These are phyloP conservation scores for Myzus persicae DNA, from an alignment of 1,140 invertebrate species.

Conservation along the genomic window DNA sequence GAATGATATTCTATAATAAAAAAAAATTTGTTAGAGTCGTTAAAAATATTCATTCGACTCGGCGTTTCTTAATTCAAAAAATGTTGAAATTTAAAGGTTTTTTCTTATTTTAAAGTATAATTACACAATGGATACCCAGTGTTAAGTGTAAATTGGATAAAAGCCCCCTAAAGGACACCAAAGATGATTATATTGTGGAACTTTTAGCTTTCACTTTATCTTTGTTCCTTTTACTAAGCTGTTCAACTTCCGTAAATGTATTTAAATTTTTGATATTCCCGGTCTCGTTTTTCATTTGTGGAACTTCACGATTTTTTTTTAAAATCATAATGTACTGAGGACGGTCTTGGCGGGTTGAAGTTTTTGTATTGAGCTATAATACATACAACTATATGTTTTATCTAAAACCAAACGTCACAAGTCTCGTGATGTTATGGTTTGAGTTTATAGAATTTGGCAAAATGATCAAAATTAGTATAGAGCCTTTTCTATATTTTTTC, in stretches of 20 bases:
- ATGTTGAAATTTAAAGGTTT: background rate
- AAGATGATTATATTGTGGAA: background rate
- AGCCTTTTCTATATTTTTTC: background rate
- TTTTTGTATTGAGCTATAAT: background rate
- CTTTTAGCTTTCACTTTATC: background rate
- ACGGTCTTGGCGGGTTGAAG: background rate
- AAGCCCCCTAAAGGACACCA: background rate
- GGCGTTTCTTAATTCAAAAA: no score
- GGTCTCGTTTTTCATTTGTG: background rate
- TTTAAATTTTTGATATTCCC: background rate
- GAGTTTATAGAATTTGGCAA: background rate
- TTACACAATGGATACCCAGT: background rate
- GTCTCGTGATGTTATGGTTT: background rate
- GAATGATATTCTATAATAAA: no score
- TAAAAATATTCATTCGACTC: no score
- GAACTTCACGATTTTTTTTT: background rate
- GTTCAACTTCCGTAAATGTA: background rate
- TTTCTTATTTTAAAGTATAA: background rate
- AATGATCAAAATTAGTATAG: background rate
- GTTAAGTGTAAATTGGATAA: background rate
- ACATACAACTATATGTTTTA: background rate
- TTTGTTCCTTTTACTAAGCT: background rate
- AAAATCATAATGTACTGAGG: background rate
- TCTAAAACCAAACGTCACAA: background rate
- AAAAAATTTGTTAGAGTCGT: no score